Evolutionary conservation across 2,888 invertebrate species (phyloP), one percentile per base, ranked within the genome.

Genomic region (Rhorus exstirpatorius): DNA sequence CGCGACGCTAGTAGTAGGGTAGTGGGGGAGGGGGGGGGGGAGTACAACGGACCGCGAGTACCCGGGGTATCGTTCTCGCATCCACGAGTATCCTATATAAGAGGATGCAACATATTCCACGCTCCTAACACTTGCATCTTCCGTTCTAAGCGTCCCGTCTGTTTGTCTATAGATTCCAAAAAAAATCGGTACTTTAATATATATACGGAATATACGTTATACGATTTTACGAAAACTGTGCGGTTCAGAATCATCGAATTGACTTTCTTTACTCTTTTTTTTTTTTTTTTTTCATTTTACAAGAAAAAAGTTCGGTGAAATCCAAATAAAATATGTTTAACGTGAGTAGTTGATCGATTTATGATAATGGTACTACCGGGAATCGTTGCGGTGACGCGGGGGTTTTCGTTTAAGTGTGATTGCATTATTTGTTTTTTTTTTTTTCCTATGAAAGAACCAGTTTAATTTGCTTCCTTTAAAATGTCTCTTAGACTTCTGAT

Each of bases 31-130:
- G 35, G 38, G 44, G 71, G 76, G 83, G 76, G 51, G 78, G 84
- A 78, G 46, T 55, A 78, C 44, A 77, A 81, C 79, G 81, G 79
- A 71, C 49, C 68, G 58, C 67, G 68, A 67, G 58, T 71, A 81
- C 78, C 58, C 60, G 53, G 83, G 76, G 76, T 68, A 75, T 58
- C 53, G 63, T 53, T 58, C 71, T 78, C 51, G 80, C 81, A 74
- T 84, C 87, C 85, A 79, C 85, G 83, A 61, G 81, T 85, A 83
- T 86, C 85, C 91, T 91, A 91, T 91, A 91, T 91, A 91, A 91
- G 90, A 90, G 85, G 89, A 89, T 88, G 88, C 87, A 83, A 82
- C 86, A 79, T 63, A 78, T 70, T 72, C 75, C 63, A 53, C 67
- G 63, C 74, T 61, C 78, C 83, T 80, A 72, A 74, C 71, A 65